A percentile compares a stretch with the other conserved stretches of the same genome.
Evolutionary conservation across 2,113 vertebrate genomes (phyloP).

Genomic region (Motacilla tschutschensis): DNA sequence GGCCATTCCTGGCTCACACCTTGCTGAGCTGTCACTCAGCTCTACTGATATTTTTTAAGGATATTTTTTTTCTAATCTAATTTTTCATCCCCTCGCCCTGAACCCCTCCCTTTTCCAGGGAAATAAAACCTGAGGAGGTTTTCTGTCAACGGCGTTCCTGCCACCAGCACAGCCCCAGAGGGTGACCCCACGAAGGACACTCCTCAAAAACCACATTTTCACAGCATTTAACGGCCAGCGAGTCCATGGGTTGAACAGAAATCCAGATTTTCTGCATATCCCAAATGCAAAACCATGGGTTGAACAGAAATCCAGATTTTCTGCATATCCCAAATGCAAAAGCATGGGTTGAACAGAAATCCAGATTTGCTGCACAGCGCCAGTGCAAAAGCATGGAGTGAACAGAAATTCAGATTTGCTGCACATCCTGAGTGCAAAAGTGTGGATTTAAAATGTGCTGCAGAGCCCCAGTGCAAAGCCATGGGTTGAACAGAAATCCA

Average conservation of each 20-base stretch:
- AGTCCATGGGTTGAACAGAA: not conserved
- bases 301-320: not conserved
- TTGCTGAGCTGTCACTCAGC: not conserved
- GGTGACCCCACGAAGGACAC: not conserved
- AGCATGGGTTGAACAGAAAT: not conserved
- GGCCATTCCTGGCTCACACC: not conserved
- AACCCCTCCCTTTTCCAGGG: not conserved
- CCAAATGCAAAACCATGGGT: not conserved
- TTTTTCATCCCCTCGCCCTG: too few relatives aligned
- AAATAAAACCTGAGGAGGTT: accelerated
- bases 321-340: not conserved
- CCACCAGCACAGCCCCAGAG: not conserved
- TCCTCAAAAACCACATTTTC: not conserved
- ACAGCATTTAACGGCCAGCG: not conserved
- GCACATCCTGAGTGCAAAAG: not conserved
- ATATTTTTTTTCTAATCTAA: not conserved
- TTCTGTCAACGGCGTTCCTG: accelerated
- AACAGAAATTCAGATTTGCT: not conserved
- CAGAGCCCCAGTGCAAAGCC: not conserved
- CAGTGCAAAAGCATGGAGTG: not conserved
- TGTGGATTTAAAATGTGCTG: too few relatives aligned
- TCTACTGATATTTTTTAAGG: accelerated
- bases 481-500: not conserved
- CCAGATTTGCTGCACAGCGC: too few relatives aligned
- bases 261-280: too few relatives aligned